These are phyloP conservation scores for Archaeoteleia sp. DNA, from an alignment of 2,888 invertebrate species.

Conservation along the genomic window DNA sequence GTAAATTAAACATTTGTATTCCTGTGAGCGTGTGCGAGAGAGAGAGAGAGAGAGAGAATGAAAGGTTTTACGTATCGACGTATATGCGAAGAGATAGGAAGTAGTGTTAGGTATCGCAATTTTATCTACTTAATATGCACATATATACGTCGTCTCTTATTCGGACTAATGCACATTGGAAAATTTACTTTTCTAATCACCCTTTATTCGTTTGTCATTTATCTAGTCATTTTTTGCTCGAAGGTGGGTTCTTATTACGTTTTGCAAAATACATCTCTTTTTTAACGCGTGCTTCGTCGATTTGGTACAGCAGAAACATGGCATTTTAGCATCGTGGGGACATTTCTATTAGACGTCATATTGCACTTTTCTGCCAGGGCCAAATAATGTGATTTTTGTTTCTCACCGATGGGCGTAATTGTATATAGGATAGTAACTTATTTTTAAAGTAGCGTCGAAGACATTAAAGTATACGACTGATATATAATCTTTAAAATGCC, in stretches of 20 bases:
- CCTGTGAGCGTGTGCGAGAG: constrained; percentile 34
- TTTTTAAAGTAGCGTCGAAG: constrained; percentile 42
- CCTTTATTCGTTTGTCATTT: constrained; percentile 9
- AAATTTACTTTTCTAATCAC: not conserved
- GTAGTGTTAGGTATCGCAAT: constrained; percentile 48
- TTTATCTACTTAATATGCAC: constrained; percentile 51
- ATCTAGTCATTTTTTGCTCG: constrained; percentile 49
- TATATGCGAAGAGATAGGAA: constrained; percentile 43
- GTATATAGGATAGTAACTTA: constrained; percentile 46
- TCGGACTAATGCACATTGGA: constrained; percentile 54
- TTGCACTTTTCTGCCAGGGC: no score
- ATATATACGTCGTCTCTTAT: constrained; percentile 55
- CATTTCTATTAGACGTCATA: no score
- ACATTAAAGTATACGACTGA: constrained; percentile 50
- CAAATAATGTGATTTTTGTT: no score
- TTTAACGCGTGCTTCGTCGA: no score
- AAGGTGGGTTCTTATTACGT: no score
- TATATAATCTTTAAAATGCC: constrained; percentile 43
- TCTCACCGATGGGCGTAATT: constrained; percentile 15
- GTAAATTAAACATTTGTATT: constrained; percentile 73
- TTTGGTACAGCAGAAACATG: no score
- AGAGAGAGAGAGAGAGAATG: constrained; percentile 33
- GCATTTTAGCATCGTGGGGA: no score
- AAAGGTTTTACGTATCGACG: constrained; percentile 47
- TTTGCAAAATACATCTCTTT: no score